Evolutionary conservation across 2,113 vertebrate species (phyloP), one percentile per base, ranked within the genome.

Genomic region (Aphelocoma coerulescens): DNA sequence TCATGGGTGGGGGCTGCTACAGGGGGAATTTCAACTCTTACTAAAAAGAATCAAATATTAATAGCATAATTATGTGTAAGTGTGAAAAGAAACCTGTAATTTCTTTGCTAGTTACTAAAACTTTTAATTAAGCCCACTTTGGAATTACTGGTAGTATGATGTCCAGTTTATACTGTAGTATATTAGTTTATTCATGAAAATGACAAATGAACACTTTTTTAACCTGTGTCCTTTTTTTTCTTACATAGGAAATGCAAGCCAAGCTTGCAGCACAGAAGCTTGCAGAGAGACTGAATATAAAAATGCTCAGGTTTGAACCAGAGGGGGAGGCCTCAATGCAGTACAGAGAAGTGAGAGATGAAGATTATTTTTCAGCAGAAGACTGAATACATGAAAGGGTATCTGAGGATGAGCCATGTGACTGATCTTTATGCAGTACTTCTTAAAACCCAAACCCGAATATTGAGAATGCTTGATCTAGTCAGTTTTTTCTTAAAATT

Each of bases 221-320:
- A 62, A 95, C 15, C 46, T 46, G 2, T 49, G 7, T 74, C 6
- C 2, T 43, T 71, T 33, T 55, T 41, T 68, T 52, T 18, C 22
- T 73, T 33, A 12, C 7, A 97, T 96, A 96, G 99, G 99, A 98
- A 96, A 94, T 98, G 96, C 99, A 99, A 94, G 99, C 98, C 93
- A 99, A 98, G 95, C 95, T 98, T 66, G 98, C 99, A 83, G 99
- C 99, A 87, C 99, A 99, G 95, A 99, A 98, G 95, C 98, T 99
- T 96, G 98, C 98, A 30, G 98, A 99, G 96, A 98, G 98, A 90
- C 90, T 99, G 95, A 98, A 98, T 91, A 91, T 98, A 95, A 98
- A 98, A 96, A 98, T 99, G 98, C 97, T 96, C 95, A 98, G 93
- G 93, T 99, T 98, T 93, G 97, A 98, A 97, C 98, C 98, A 81